Base-by-base conservation (phyloP, 2,888 invertebrate genomes). In the Cactoblastis cactorum region DNA sequence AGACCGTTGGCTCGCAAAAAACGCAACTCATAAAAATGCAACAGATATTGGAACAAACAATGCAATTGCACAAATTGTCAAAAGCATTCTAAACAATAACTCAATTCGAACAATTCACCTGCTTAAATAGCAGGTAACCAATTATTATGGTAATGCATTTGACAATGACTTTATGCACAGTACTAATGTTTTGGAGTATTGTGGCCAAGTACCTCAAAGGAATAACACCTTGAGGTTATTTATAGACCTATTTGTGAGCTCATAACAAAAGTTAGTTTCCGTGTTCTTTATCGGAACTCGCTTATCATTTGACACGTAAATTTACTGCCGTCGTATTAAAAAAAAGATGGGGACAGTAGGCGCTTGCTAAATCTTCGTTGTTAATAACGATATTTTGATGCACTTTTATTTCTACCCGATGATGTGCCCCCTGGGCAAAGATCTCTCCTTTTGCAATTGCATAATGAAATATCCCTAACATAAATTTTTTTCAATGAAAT, bases 251-350 rank as follows among this genome's bases (percentile, higher is more conserved):
- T 85, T 83, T 77, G 72, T 76, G 67, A 65, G 73, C 70, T 79
- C 72, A 76, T 77, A 80, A 87, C 85, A 88, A 88, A 85, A 80
- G 77, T 80, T 73, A 75, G 76, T 88, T 87, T 89, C 87, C 87
- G 83, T 85, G 82, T 86, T 82, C 78, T 83, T 81, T 83, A 84
- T 85, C 81, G 72, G 68, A 67, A 69, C 61, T 68, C 62, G 65
- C 74, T 76, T 86, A 86, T 87, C 85, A 67, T 77, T 76, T 71
- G 82, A 82, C 80, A 78, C 50, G 63, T 56, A 63, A 77, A 85
- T 83, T 83, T 84, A 83, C 76, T 67, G 66, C 77, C 63, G 59
- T 67, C 59, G 54, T 57, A 52, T 41, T 53, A 54, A 45, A 53
- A 60, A 61, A 59, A 56, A 61, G 58, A 56, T 33, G 41, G 45